phyloP scores from a whole-genome alignment of 2,797 vertebrate genomes.

The Paguma larvata region DNA sequence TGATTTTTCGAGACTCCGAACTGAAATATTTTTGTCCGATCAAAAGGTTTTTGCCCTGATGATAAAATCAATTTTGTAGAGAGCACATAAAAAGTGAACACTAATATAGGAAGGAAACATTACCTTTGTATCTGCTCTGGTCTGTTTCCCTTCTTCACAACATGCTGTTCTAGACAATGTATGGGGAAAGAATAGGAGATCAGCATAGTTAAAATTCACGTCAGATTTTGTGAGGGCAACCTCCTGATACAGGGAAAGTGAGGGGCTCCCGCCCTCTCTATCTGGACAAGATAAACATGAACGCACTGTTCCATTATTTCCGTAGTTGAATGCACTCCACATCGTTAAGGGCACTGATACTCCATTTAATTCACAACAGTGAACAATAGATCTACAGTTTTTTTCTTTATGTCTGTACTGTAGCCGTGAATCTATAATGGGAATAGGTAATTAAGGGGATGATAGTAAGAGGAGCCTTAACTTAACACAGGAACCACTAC shows the following conservation, averaged over 20 bases:
- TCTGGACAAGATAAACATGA: background rate
- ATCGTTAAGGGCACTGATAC: background rate
- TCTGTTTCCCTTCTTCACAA: background rate
- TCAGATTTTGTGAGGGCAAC: background rate
- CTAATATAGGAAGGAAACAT: background rate
- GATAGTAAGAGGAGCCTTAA: background rate
- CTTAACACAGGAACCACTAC: background rate
- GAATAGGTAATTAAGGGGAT: background rate
- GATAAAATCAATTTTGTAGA: background rate
- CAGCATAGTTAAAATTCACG: background rate
- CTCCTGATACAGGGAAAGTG: background rate
- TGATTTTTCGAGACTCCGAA: background rate
- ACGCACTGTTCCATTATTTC: background rate
- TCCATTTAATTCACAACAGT: background rate
- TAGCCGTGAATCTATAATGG: background rate
- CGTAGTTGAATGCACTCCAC: background rate
- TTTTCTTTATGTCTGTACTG: background rate
- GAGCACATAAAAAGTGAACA: background rate
- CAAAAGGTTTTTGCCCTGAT: conserved; percentile 11
- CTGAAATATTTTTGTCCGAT: conserved; percentile 38
- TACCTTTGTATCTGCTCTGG: background rate
- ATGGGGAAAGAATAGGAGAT: background rate
- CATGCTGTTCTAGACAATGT: background rate
- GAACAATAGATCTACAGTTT: background rate
- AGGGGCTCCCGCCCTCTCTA: background rate